These are phyloP conservation scores for Oeneis ivallda DNA, from an alignment of 2,888 invertebrate genomes.

Conservation along the genomic window DNA sequence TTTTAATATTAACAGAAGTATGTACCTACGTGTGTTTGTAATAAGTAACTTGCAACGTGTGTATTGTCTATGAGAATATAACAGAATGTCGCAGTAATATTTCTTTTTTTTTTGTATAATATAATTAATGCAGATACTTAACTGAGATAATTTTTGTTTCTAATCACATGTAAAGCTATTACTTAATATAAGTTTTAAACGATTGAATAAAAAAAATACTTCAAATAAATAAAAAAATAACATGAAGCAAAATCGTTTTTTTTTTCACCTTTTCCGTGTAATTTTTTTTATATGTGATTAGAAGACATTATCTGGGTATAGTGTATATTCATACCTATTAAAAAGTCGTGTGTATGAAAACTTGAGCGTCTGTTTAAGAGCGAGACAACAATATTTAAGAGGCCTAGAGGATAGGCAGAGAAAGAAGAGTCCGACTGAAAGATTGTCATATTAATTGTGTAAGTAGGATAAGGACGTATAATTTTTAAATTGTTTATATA, in stretches of 20 bases:
- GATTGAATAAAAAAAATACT: too few species aligned
- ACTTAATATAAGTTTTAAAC: too few species aligned
- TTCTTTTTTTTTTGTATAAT: slow-evolving; percentile 39
- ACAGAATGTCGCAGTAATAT: slow-evolving; percentile 42
- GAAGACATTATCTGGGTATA: slow-evolving; percentile 25
- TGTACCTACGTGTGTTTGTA: slow-evolving; percentile 47
- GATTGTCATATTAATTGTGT: slow-evolving; percentile 54
- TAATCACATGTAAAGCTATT: slow-evolving; percentile 34
- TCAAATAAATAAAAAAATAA: too few species aligned
- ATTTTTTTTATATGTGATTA: slow-evolving; percentile 30
- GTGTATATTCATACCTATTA: slow-evolving; percentile 32
- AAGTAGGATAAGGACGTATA: slow-evolving; percentile 53
- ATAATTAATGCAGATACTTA: slow-evolving; percentile 40
- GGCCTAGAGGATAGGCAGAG: slow-evolving; percentile 38
- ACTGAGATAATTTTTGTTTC: slow-evolving; percentile 32
- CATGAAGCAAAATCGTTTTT: too few species aligned
- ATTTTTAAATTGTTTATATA: slow-evolving; percentile 79
- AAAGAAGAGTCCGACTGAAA: slow-evolving; percentile 53
- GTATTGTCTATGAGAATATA: slow-evolving; percentile 46
- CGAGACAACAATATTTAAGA: slow-evolving; percentile 38
- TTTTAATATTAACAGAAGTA: slow-evolving; percentile 40
- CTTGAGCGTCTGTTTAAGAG: slow-evolving; percentile 31
- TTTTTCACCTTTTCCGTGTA: neutral
- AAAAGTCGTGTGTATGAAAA: slow-evolving; percentile 36
- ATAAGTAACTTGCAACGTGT: slow-evolving; percentile 45